A percentile compares a stretch with the other conserved stretches of the same genome.
phyloP scores from a whole-genome alignment of 1,140 invertebrate species.

The Psilanteris sp. region DNA sequence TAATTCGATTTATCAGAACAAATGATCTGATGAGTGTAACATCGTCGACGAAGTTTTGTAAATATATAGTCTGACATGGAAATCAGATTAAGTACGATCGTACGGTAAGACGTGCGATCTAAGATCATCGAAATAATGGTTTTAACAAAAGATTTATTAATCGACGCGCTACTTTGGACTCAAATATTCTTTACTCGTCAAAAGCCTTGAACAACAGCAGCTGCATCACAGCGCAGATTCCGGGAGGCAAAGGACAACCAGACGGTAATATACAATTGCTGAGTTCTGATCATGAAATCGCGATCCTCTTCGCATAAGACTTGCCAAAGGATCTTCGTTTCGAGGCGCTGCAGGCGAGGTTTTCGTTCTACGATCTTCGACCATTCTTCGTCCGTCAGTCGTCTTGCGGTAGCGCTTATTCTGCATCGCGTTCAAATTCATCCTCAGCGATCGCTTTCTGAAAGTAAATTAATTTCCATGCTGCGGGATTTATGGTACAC shows the following conservation, averaged over 20 bases:
- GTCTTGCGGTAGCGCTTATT: conserved; percentile 61
- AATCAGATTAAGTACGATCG: conserved; percentile 26
- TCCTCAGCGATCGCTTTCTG: conserved; percentile 64
- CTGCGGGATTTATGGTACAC: conserved; percentile 62
- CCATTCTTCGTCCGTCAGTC: conserved; percentile 65
- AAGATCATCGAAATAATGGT: conserved; percentile 40
- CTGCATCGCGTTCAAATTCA: conserved; percentile 58
- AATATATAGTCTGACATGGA: conserved; percentile 9
- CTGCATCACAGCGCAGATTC: conserved; percentile 64
- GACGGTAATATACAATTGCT: conserved; percentile 67
- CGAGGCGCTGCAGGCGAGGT: conserved; percentile 50
- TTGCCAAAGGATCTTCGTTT: conserved; percentile 63
- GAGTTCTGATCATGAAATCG: conserved; percentile 70
- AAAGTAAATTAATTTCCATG: conserved; percentile 66
- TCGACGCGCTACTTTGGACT: conserved; percentile 45
- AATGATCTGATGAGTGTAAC: conserved; percentile 13
- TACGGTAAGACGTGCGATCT: conserved; percentile 20
- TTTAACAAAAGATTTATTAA: conserved; percentile 59
- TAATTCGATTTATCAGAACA: conserved; percentile 6
- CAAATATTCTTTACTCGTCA: conserved; percentile 37
- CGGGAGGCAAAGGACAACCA: conserved; percentile 70
- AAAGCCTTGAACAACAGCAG: conserved; percentile 55
- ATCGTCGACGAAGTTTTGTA: conserved; percentile 8
- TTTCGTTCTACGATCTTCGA: conserved; percentile 65
- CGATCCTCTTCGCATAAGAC: conserved; percentile 60